Percentiles rank a stretch among this genome's conserved stretches.
Evolutionary conservation across 2,888 invertebrate species (phyloP).

Genomic region (Lissonota sp.): DNA sequence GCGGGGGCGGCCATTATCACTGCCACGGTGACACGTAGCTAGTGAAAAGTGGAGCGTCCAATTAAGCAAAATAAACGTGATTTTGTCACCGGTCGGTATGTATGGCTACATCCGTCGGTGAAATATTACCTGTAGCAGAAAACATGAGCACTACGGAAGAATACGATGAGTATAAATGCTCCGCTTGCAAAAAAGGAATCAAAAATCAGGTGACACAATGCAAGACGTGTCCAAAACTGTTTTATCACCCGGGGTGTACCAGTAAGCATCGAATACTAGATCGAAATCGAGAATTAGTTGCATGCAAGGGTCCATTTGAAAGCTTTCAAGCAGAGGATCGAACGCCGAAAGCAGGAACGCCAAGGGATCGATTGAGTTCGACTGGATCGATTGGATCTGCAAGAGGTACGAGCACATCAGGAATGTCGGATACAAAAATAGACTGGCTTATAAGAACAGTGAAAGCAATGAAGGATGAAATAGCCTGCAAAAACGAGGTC

Average conservation of each 20-base stretch:
- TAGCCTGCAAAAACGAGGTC: neutral
- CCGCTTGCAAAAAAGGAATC: slow-evolving; percentile 15
- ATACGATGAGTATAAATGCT: slow-evolving; percentile 30
- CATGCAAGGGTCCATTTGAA: slow-evolving; percentile 4
- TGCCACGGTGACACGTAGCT: too few species aligned
- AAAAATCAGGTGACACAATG: neutral
- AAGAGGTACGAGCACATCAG: neutral
- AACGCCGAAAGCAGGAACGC: neutral
- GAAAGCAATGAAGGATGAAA: slow-evolving; percentile 24
- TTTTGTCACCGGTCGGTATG: too few species aligned
- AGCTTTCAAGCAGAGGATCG: neutral
- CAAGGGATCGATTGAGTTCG: neutral
- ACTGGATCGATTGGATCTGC: neutral
- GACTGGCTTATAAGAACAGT: slow-evolving; percentile 23
- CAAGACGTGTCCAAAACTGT: slow-evolving; percentile 15
- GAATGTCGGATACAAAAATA: neutral
- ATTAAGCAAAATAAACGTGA: too few species aligned
- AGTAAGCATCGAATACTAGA: neutral
- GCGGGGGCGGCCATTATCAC: too few species aligned
- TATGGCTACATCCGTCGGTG: too few species aligned
- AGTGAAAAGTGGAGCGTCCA: too few species aligned
- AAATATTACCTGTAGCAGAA: too few species aligned
- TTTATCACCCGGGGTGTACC: slow-evolving; percentile 19
- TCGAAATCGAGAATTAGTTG: neutral
- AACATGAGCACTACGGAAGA: neutral